Conservation (phyloP, 2,888 invertebrate species). For the Laspeyria flexula region DNA sequence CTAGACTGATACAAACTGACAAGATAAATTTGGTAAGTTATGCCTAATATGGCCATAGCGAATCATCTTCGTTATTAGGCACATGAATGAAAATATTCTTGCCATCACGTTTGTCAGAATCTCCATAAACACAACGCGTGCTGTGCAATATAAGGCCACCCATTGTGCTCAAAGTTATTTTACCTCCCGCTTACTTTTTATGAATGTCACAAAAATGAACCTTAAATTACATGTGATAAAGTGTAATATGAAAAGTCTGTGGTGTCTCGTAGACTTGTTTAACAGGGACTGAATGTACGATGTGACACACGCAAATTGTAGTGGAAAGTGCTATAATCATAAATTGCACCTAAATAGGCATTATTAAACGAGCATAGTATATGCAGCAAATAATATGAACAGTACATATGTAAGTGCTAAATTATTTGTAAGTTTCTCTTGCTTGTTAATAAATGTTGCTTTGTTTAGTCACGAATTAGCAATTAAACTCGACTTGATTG, state of each 20-base stretch:
- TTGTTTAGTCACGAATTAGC: neutral
- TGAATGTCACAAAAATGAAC: slow-evolving; percentile 25
- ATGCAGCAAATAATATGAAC: slow-evolving; percentile 45
- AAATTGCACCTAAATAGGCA: slow-evolving; percentile 62
- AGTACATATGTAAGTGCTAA: slow-evolving; percentile 12
- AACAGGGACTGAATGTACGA: slow-evolving; percentile 46
- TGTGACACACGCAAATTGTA: slow-evolving; percentile 64
- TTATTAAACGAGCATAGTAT: slow-evolving; percentile 54
- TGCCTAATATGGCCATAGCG: slow-evolving; percentile 15
- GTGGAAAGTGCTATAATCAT: slow-evolving; percentile 58
- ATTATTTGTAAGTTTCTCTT: neutral
- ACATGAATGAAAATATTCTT: slow-evolving; percentile 41
- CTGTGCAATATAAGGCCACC: slow-evolving; percentile 58
- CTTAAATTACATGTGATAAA: slow-evolving; percentile 27
- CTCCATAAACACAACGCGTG: slow-evolving; percentile 58
- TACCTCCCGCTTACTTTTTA: slow-evolving; percentile 20
- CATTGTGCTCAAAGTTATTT: slow-evolving; percentile 48
- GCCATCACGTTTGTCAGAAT: slow-evolving; percentile 55
- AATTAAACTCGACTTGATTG: neutral
- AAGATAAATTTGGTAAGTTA: neutral
- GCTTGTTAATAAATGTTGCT: neutral
- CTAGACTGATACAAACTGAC: too few relatives aligned
- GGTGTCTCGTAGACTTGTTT: slow-evolving; percentile 42
- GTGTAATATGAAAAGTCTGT: slow-evolving; percentile 18
- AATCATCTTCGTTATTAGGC: neutral